Evolutionary conservation across 2,888 invertebrate species (phyloP), one percentile per base, ranked within the genome.

Genomic region (Zygothrica quintamaculata): DNA sequence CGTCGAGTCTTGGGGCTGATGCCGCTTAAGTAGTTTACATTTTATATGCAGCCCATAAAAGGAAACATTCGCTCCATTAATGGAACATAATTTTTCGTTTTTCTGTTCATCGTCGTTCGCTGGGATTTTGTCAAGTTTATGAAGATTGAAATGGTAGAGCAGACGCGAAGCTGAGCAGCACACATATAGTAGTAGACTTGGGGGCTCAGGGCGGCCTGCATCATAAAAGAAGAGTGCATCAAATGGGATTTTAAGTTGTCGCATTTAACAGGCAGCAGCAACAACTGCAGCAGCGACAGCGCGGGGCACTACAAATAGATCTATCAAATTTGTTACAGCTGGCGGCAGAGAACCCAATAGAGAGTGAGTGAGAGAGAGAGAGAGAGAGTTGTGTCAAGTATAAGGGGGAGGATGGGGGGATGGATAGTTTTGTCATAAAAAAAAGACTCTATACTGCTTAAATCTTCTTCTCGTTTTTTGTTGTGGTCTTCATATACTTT

Each of bases 11-110:
- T 12, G 22, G 50, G 47, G 68, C 65, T 68, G 68, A 64, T 74
- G 74, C 64, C 77, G 84, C 78, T 89, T 87, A 88, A 89, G 88
- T 88, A 89, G 89, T 89, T 89, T 82, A 78, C 81, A 87, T 87
- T 89, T 87, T 87, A 77, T 77, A 77, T 76, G 75, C 68, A 72
- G 67, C 65, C 74, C 81, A 74, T 79, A 86, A 89, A 82, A 86
- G 77, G 86, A 86, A 81, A 85, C 79, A 80, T 84, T 81, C 72
- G 79, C 70, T 88, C 79, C 87, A 87, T 87, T 88, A 86, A 86
- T 87, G 84, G 84, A 84, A 86, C 87, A 77, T 78, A 84, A 88
- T 88, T 86, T 77, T 87, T 75, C 79, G 75, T 85, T 87, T n/a
- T 82, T 74, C 74, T 73, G 68, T 72, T 59, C 52, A 51, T 52